Evolutionary conservation across 2,113 vertebrate species (phyloP), one percentile per base, ranked within the genome.

Genomic region (Euleptes europaea): DNA sequence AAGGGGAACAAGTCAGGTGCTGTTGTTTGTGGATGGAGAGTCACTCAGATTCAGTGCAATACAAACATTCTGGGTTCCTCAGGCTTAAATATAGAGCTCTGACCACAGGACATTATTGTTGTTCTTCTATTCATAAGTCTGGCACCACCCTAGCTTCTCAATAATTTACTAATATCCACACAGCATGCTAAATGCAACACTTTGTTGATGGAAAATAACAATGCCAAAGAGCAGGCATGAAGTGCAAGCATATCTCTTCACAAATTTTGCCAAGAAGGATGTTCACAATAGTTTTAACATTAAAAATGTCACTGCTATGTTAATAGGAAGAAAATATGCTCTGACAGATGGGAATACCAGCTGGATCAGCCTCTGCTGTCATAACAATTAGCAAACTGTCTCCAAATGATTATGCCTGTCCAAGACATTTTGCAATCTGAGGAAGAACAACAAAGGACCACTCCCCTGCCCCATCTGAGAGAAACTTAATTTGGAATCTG

Each of bases 171-270:
- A 78, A 4, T 33, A 47, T 67, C 84, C 71, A 3, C 54, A 15
- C 66, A 0, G 54, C 9, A 3, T 65, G 15, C 76, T 35, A 15
- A 4, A 0, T 60, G 60, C 80, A 35, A 72, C 31, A 38, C 75
- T 54, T 70, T 17, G 28, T 13, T 4, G 28, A 70, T 38, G 57
- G 35, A 42, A 40, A 38, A 10, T 57, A 17, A 7, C 67, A 77
- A 40, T 91, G 81, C 51, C 47, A 33, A 0, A 2, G 19, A 13
- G 21, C 33, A 35, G 81, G 60, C 83, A 77, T 38, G 12, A 11
- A 33, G 2, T n/a, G 1, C n/a, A 0, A 0, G 3, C n/a, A 0
- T 74, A 15, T 21, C 19, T n/a, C 35, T 28, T 9, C 57, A 75
- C 49, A 69, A 82, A 0, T 4, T 0, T 8, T 26, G 54, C 28